Evolutionary conservation across 1,140 invertebrate genomes (phyloP), one percentile per base, ranked within the genome.

Genomic region (Arion vulgaris): DNA sequence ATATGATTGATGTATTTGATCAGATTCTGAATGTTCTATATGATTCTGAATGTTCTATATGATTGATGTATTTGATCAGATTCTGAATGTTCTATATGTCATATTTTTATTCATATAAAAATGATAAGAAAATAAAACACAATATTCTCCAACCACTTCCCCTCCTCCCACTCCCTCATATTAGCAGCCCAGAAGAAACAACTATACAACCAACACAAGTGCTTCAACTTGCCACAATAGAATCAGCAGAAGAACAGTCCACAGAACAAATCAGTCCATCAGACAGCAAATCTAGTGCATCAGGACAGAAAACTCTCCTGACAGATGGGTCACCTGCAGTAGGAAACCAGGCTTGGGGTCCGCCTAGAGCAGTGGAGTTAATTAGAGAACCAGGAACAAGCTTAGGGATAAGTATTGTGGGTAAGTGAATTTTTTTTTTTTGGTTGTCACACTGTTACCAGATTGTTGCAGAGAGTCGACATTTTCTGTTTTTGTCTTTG

Each of bases 371-470:
- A 2, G 96, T 98, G 9, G 88, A 93, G 81, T 93, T 98, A 41
- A 93, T 94, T 62, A 92, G 97, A 69, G 95, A 96, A 87, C 94
- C 95, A 66, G 90, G 89, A 26, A 89, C 94, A 93, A 94, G 95
- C 89, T 93, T 98, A 19, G 98, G 98, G 0, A 98, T 99, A 91
- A 98, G 97, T 92, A 99, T 99, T 88, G 98, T 99, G 72, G 97
- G 98, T 79, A 79, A 88, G 91, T 83, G n/a, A n/a, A n/a, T n/a
- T n/a, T n/a, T n/a, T n/a, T n/a, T n/a, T n/a, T n/a, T n/a, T n/a
- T n/a, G n/a, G n/a, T n/a, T n/a, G n/a, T n/a, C n/a, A n/a, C n/a
- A n/a, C n/a, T n/a, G n/a, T n/a, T n/a, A n/a, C n/a, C n/a, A n/a
- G n/a, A n/a, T n/a, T n/a, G n/a, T n/a, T n/a, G n/a, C n/a, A n/a